These are phyloP conservation scores for Helostoma temminkii DNA, from an alignment of 2,797 vertebrate species.

Conservation along the genomic window DNA sequence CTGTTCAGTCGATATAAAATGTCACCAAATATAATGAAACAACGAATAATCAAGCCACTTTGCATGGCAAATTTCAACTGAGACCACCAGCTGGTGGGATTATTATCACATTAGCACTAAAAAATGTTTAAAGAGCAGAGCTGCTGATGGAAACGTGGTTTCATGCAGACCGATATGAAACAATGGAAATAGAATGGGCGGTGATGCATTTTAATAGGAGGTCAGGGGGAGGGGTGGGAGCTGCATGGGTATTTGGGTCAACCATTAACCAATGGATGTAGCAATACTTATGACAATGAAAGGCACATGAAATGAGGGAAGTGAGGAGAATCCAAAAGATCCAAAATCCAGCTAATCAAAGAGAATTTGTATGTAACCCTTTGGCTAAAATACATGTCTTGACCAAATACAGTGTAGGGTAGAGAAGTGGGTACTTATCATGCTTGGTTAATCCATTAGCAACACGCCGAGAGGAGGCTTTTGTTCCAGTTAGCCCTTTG, in stretches of 20 bases:
- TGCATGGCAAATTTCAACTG: too few species aligned
- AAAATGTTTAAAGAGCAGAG: too few species aligned
- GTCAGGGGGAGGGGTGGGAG: constrained; percentile 68
- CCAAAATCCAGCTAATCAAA: constrained; percentile 18
- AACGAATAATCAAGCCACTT: background rate
- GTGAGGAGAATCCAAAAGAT: constrained; percentile 9
- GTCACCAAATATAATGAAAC: background rate
- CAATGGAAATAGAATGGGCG: constrained; percentile 56
- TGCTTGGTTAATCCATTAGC: constrained; percentile 81
- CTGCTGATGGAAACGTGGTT: constrained; percentile 17
- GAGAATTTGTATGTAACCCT: constrained; percentile 17
- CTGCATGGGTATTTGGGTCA: constrained; percentile 81
- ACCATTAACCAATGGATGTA: constrained; percentile 53
- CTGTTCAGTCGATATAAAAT: background rate
- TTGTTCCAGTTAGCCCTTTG: constrained; percentile 74
- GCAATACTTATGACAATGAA: constrained; percentile 60
- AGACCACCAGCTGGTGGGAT: too few species aligned
- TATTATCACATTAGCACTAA: too few species aligned
- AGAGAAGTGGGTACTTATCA: constrained; percentile 65
- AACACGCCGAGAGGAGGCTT: constrained; percentile 72
- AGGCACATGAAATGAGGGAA: constrained; percentile 19
- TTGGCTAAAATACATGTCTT: constrained; percentile 31
- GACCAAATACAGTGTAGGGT: constrained; percentile 35
- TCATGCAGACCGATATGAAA: constrained; percentile 36
- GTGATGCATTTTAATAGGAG: constrained; percentile 61